Conservation (phyloP, 2,797 vertebrate genomes). For the Gallinago nigripennis region DNA sequence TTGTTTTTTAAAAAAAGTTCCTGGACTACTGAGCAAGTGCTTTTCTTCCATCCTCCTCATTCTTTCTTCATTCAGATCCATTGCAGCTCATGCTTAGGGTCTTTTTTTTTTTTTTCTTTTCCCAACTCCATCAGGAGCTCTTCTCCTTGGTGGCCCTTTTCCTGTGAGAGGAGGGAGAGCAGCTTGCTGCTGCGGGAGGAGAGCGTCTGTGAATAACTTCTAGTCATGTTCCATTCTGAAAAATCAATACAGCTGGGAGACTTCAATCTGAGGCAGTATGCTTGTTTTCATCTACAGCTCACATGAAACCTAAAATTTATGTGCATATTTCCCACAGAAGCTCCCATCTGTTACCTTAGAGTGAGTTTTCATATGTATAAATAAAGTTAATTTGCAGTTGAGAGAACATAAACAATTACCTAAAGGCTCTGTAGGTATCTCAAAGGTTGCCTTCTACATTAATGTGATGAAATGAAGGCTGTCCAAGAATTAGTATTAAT, state of each 20-base stretch:
- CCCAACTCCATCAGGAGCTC: neutral
- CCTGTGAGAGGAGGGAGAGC: neutral
- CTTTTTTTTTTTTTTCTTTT: neutral
- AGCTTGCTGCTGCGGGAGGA: slow-evolving; percentile 28
- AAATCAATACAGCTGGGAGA: slow-evolving; percentile 64
- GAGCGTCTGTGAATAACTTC: slow-evolving; percentile 39
- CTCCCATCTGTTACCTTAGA: slow-evolving; percentile 52
- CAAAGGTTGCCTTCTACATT: neutral
- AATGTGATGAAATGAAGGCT: neutral
- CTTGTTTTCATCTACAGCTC: slow-evolving; percentile 52
- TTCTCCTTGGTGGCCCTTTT: neutral
- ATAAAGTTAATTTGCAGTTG: slow-evolving; percentile 45
- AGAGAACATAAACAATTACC: slow-evolving; percentile 20
- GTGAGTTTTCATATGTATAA: slow-evolving; percentile 27
- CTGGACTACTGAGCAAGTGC: neutral
- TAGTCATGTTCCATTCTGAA: slow-evolving; percentile 52
- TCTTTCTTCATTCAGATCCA: neutral
- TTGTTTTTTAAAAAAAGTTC: neutral
- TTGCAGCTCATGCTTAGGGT: neutral
- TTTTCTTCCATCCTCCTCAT: neutral
- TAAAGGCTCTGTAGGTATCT: neutral
- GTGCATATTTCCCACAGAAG: slow-evolving; percentile 51
- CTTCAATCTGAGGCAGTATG: slow-evolving; percentile 26
- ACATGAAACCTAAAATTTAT: slow-evolving; percentile 52
- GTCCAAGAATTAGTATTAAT: neutral